Evolutionary conservation across 2,113 vertebrate genomes (phyloP), one percentile per base, ranked within the genome.

Genomic region (Myocastor coypus): DNA sequence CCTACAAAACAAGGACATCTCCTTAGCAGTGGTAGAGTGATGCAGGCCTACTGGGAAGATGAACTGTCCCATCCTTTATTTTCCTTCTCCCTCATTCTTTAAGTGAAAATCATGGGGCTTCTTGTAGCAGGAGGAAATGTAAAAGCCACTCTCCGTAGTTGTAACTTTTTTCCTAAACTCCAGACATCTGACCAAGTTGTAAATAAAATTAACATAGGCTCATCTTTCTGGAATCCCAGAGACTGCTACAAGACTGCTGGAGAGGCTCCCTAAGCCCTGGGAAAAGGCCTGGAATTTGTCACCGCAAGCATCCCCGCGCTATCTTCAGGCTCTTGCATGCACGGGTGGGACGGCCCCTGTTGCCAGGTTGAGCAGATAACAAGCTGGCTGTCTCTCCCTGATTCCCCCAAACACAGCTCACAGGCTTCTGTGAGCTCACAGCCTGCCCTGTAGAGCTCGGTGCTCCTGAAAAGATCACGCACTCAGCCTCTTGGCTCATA

Each of bases 81-180:
- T 92, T 71, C 28, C 13, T 20, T 90, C 85, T 32, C 40, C 37
- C 12, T 82, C 17, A 52, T 63, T 12, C 59, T 93, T 75, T 89
- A 77, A 92, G 61, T 55, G 20, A 93, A 93, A 90, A 57, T 78
- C 24, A 34, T 4, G 85, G 55, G 40, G 92, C 89, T 92, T 92
- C 80, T 87, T 77, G 17, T 30, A 59, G 13, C 80, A 46, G n/a
- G 57, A 91, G 71, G 94, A 94, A 71, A 61, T 87, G 26, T 8
- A 52, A 2, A 14, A 93, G 55, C 57, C 9, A n/a, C 24, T 40
- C 50, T 88, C 24, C 86, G 9, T 46, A 64, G 59, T 34, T 7
- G 26, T 71, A 26, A 88, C n/a, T 94, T 37, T 83, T 95, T 95
- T 92, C 78, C 83, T 83, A n/a, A 96, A 91, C 37, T 20, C 57